Conservation (phyloP, 2,888 invertebrate species). For the Oscheius sp. region DNA sequence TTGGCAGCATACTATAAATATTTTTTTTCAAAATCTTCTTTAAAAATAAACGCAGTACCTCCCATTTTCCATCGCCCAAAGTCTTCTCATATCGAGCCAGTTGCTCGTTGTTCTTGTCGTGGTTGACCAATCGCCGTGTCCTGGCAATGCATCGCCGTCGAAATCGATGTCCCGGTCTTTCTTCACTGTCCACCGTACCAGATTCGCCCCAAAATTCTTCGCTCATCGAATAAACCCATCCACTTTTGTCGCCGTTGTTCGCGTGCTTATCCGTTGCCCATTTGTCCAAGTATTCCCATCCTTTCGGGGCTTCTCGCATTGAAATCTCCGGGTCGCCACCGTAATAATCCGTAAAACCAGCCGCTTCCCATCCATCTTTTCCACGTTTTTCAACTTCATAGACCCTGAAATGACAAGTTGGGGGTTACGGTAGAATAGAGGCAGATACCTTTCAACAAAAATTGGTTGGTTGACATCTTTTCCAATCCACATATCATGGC, state of each 20-base stretch:
- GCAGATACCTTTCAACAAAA: constrained; percentile 41
- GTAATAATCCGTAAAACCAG: constrained; percentile 54
- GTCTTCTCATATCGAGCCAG: constrained; percentile 13
- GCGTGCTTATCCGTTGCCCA: constrained; percentile 61
- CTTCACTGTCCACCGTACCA: constrained; percentile 40
- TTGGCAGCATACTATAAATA: constrained; percentile 51
- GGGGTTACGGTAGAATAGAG: not conserved
- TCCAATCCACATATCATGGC: constrained; percentile 52
- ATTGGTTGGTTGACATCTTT: constrained; percentile 38
- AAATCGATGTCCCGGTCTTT: constrained; percentile 39
- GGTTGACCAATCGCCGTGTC: constrained; percentile 20
- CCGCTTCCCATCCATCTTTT: constrained; percentile 43
- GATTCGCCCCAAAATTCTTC: constrained; percentile 55
- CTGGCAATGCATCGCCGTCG: constrained; percentile 50
- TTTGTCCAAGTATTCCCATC: constrained; percentile 56
- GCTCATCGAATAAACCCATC: constrained; percentile 63
- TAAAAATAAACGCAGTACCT: constrained; percentile 37
- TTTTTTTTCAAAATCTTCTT: not conserved
- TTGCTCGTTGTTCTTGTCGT: constrained; percentile 33
- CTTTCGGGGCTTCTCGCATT: constrained; percentile 39
- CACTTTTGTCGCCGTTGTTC: constrained; percentile 64
- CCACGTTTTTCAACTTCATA: constrained; percentile 48
- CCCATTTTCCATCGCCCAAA: constrained; percentile 39
- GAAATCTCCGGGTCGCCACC: constrained; percentile 47
- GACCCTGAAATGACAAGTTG: constrained; percentile 11